Base-by-base conservation (phyloP, 2,888 invertebrate genomes). In the Tenthredo livida region DNA sequence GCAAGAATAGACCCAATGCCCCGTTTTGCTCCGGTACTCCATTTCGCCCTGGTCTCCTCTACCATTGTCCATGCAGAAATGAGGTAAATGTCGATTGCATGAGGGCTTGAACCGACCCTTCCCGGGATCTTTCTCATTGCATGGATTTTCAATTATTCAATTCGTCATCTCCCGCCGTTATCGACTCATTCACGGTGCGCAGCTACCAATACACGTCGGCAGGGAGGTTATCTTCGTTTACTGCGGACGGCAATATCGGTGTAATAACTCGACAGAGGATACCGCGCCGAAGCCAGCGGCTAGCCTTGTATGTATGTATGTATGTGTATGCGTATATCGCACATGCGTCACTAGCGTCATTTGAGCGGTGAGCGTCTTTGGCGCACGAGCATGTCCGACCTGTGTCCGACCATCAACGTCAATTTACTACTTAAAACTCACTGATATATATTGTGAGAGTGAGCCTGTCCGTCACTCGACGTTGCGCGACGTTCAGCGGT, bases 311-410 rank as follows among this genome's bases (percentile, higher is more conserved):
- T 33, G 29, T 33, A 33, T 37, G 37, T 37, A 67, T 17, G 67
- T 67, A 67, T 67, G 65, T 29, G 12, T 65, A 65, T 25, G 4
- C 21, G 29, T 58, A 58, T 58, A 17, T 21, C 58, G n/a, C 21
- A 2, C 58, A 61, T 61, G 25, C 61, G 61, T 61, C 43, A 43
- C 73, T 10, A 77, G 54, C 54, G 77, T 77, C 77, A 77, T 77
- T 77, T 77, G 33, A 77, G 77, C 47, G 54, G 50, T 54, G 77
- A 77, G 7, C 54, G 29, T 37, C 77, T 17, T 17, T 33, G 77
- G 77, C 33, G 77, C 9, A 43, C 72, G 72, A 29, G 40, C 77
- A 50, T 77, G 73, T 73, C 29, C 40, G 73, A 43, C 43, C 33
- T 33, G 15, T 67, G 67, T 12, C 67, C 67, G 67, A 67, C 67